These are phyloP conservation scores for Sipha maydis DNA, from an alignment of 2,888 invertebrate genomes.

Conservation along the genomic window DNA sequence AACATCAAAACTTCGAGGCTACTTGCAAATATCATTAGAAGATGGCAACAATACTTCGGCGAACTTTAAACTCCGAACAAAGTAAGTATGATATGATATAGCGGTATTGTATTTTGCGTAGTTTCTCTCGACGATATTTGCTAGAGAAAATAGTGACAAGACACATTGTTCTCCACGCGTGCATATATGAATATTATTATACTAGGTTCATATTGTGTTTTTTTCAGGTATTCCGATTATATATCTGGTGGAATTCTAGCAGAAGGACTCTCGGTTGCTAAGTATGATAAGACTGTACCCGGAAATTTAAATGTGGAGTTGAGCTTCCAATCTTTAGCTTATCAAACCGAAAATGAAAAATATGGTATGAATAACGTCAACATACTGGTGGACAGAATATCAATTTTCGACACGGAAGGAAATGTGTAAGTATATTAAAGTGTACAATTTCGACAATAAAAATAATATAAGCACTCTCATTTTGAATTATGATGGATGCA, in stretches of 20 bases:
- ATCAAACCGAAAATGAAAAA: slow-evolving; percentile 44
- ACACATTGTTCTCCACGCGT: not conserved
- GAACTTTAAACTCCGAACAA: slow-evolving; percentile 48
- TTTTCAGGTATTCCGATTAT: slow-evolving; percentile 25
- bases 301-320: slow-evolving; percentile 30
- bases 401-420: slow-evolving; percentile 67
- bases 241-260: slow-evolving; percentile 49
- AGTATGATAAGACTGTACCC: slow-evolving; percentile 20
- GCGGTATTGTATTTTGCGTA: not conserved
- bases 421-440: slow-evolving; percentile 66
- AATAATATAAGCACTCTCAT: not conserved
- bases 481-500: too few species aligned
- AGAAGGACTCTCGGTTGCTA: slow-evolving; percentile 44
- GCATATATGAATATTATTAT: not conserved
- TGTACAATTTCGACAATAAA: not conserved
- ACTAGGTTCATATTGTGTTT: not conserved
- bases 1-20: slow-evolving; percentile 69
- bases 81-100: slow-evolving; percentile 9
- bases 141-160: not conserved
- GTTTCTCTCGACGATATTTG: not conserved
- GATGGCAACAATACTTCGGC: slow-evolving; percentile 37
- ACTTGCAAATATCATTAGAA: slow-evolving; percentile 68
- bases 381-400: slow-evolving; percentile 67
- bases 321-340: slow-evolving; percentile 53
- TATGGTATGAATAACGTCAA: not conserved